phyloP scores from a whole-genome alignment of 1,140 invertebrate species.

The Cecropterus lyciades region DNA sequence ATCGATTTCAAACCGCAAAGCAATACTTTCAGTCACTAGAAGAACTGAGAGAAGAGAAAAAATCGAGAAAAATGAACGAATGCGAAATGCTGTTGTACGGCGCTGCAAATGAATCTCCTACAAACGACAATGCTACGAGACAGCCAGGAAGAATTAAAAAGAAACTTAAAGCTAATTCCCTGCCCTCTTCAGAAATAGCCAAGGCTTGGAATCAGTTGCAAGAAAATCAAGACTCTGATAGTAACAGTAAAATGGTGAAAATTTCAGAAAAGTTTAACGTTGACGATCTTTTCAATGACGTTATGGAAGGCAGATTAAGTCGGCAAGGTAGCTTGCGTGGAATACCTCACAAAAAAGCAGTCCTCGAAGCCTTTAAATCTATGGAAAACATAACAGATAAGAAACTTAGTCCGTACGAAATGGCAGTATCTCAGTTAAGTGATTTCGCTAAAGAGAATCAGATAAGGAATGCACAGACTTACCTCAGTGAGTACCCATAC shows the following conservation, averaged over 20 bases:
- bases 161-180: conserved; percentile 66
- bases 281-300: conserved; percentile 80
- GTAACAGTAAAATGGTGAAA: conserved; percentile 69
- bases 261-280: conserved; percentile 84
- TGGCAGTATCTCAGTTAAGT: conserved; percentile 68
- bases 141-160: conserved; percentile 55
- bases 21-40: conserved; percentile 80
- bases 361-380: conserved; percentile 80
- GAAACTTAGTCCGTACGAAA: conserved; percentile 75
- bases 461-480: conserved; percentile 77
- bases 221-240: conserved; percentile 47
- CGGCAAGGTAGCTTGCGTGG: conserved; percentile 80
- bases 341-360: conserved; percentile 83
- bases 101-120: conserved; percentile 66
- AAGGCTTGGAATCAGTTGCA: conserved; percentile 70
- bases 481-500: conserved; percentile 80
- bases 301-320: conserved; percentile 75
- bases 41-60: conserved; percentile 65
- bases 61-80: conserved; percentile 66
- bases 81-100: conserved; percentile 64
- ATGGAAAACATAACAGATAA: conserved; percentile 79
- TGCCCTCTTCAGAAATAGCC: conserved; percentile 75
- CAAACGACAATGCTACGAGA: conserved; percentile 43
- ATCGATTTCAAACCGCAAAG: conserved; percentile 76
- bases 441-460: conserved; percentile 71